phyloP scores from a whole-genome alignment of 2,888 invertebrate genomes.

The Mongoloraphidia duomilia region DNA sequence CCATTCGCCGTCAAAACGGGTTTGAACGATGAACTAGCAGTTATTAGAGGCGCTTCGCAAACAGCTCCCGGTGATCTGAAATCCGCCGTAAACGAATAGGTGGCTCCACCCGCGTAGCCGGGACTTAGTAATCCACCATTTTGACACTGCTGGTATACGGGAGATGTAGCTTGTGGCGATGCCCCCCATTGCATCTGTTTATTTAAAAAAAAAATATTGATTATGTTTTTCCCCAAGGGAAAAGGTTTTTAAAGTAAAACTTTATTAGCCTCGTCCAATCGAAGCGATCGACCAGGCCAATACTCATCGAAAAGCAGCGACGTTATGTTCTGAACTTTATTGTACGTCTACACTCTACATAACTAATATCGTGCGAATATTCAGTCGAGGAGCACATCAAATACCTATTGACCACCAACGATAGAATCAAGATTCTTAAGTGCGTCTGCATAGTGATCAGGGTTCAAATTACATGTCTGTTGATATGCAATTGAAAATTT shows the following conservation, averaged over 20 bases:
- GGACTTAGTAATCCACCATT: slow-evolving; percentile 46
- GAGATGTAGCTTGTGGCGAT: slow-evolving; percentile 40
- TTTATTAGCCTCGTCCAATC: too few species aligned
- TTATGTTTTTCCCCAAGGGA: too few species aligned
- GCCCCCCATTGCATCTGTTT: slow-evolving; percentile 57
- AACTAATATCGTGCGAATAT: too few species aligned
- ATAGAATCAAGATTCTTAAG: neutral
- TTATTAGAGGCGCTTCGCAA: slow-evolving; percentile 39
- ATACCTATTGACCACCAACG: neutral
- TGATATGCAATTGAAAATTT: too few species aligned
- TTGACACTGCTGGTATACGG: slow-evolving; percentile 37
- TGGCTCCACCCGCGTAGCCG: slow-evolving; percentile 51
- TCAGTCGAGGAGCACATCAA: too few species aligned
- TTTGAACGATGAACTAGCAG: slow-evolving; percentile 40
- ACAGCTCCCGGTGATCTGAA: slow-evolving; percentile 48
- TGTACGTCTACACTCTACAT: too few species aligned
- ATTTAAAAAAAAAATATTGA: slow-evolving; percentile 1
- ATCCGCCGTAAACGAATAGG: slow-evolving; percentile 73
- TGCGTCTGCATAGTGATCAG: too few species aligned
- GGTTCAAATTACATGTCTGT: too few species aligned
- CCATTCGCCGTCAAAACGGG: slow-evolving; percentile 35
- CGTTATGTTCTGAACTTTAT: too few species aligned
- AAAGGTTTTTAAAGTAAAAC: neutral
- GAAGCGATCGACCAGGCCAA: too few species aligned
- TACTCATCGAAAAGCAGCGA: too few species aligned